Conservation (phyloP, 2,888 invertebrate genomes). For the Scaptomyza parva region DNA sequence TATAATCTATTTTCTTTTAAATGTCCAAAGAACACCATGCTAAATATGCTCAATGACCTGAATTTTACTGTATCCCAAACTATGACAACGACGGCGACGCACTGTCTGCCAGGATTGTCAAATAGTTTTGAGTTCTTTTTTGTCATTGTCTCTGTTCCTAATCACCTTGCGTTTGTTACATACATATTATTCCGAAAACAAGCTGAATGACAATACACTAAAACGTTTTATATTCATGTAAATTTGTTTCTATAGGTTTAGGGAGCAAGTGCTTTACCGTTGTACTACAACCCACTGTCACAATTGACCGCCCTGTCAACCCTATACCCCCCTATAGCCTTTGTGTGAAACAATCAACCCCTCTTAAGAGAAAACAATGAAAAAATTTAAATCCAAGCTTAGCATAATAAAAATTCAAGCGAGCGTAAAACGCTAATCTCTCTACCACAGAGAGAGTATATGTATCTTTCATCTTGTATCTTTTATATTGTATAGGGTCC, state of each 20-base stretch:
- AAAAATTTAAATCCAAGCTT: conserved; percentile 77
- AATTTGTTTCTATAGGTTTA: conserved; percentile 1
- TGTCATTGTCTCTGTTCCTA: conserved; percentile 33
- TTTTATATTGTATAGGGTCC: conserved; percentile 48
- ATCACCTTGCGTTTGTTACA: conserved; percentile 41
- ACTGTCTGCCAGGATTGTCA: conserved; percentile 69
- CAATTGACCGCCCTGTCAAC: conserved; percentile 36
- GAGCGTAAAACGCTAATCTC: conserved; percentile 85
- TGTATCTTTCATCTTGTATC: conserved; percentile 28
- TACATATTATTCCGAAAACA: conserved; percentile 19
- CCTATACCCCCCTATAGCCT: conserved; percentile 35
- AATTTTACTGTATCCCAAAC: conserved; percentile 10
- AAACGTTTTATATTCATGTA: conserved; percentile 38
- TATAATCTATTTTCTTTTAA: conserved; percentile 78
- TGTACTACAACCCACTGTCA: conserved; percentile 12
- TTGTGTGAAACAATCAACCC: conserved; percentile 56
- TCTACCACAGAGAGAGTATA: conserved; percentile 61
- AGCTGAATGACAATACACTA: conserved; percentile 46
- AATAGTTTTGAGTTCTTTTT: conserved; percentile 4
- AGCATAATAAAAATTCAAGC: conserved; percentile 83
- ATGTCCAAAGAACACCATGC: conserved; percentile 50
- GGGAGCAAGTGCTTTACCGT: conserved; percentile 26
- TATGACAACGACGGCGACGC: conserved; percentile 58
- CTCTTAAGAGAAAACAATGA: conserved; percentile 71
- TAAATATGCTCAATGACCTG: conserved; percentile 49